Evolutionary conservation across 1,140 invertebrate species (phyloP), one percentile per base, ranked within the genome.

Genomic region (Saccostrea glomerata): DNA sequence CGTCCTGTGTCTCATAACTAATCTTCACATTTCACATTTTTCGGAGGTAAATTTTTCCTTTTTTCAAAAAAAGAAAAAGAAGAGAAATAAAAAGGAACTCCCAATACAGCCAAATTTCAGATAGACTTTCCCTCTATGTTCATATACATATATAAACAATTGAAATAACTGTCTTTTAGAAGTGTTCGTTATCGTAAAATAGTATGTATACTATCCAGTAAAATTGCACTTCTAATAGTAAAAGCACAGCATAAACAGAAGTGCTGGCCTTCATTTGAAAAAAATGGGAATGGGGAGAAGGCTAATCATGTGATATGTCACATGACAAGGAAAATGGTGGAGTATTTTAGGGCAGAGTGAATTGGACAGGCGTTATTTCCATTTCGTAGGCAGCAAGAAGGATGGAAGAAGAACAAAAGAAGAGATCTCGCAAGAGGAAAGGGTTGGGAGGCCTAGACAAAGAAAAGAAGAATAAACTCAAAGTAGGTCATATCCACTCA

Each of bases 401-500:
- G 87, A 91, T 92, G 85, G 93, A 93, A 90, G 93, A 93, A 88
- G 92, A 93, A 89, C 89, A 92, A 88, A 92, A 93, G 89, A 94
- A 94, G 91, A 94, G 94, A 91, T 93, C 93, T 86, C 90, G 90
- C 63, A 94, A 94, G 91, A 94, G 93, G 91, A 94, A 94, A 91
- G 94, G 94, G 89, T 92, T 94, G 63, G 94, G 94, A 83, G 94
- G 94, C 86, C 92, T 94, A 30, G 94, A 94, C 55, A 92, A 93
- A 66, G 94, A 94, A 87, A 94, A 94, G 93, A 94, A 94, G 90
- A 94, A 94, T 89, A 93, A 93, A 86, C 92, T 94, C 55, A 94
- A 94, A 93, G 94, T 94, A 93, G 86, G 89, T 88, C 47, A 77
- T 15, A 30, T 36, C 70, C 70, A 30, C 70, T 30, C 23, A 77